Evolutionary conservation across 2,797 vertebrate genomes (phyloP).

Genomic region (Cirrhinus molitorella): DNA sequence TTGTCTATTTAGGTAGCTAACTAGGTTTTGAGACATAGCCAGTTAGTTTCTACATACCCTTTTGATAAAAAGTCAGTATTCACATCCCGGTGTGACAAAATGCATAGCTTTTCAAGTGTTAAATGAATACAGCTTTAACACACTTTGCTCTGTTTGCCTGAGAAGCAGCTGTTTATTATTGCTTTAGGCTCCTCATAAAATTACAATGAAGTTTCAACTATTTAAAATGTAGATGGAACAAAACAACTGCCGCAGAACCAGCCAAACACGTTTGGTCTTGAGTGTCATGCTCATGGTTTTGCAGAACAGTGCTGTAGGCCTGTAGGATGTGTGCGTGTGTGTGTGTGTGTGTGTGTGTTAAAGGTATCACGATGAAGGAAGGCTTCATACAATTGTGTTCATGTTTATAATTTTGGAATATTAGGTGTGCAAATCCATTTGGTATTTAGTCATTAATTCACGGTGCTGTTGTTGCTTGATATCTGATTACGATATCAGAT

Average conservation of each 20-base stretch:
- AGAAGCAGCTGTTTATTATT: slow-evolving; percentile 10
- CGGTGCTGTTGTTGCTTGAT: too few species aligned
- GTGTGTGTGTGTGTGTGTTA: background rate
- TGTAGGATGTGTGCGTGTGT: background rate
- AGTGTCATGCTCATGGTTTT: background rate
- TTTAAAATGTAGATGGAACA: slow-evolving; percentile 30
- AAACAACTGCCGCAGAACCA: slow-evolving; percentile 1
- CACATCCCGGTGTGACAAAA: background rate
- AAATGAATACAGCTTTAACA: slow-evolving; percentile 30
- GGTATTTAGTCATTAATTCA: background rate
- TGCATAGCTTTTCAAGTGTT: background rate
- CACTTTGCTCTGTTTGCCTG: slow-evolving; percentile 31
- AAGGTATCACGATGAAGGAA: background rate
- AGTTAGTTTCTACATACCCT: background rate
- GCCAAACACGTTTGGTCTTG: background rate
- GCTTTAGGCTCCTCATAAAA: slow-evolving; percentile 39
- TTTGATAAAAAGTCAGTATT: too few species aligned
- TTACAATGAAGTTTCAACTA: background rate
- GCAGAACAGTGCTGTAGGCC: background rate
- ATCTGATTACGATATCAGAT: too few species aligned
- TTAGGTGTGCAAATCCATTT: background rate
- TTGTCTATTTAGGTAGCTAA: background rate
- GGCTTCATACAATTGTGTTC: background rate
- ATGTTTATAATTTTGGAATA: background rate
- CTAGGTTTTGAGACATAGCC: background rate